A percentile compares a stretch with the other conserved stretches of the same genome.
Evolutionary conservation across 2,797 vertebrate species (phyloP).

Genomic region (Kryptolebias ocellatus): DNA sequence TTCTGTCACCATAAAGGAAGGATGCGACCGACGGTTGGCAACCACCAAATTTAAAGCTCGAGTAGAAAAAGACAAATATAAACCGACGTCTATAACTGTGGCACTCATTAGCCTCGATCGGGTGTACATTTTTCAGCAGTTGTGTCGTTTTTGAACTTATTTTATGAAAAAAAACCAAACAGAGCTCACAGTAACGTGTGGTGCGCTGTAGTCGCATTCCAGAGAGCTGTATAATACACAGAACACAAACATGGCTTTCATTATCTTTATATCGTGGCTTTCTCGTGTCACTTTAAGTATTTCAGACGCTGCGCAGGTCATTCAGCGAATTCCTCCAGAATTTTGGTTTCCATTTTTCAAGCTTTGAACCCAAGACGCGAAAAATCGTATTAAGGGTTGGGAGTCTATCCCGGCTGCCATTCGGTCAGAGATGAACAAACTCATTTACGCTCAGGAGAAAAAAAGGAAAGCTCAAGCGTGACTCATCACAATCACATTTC

Average conservation of each 20-base stretch:
- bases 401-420: background rate
- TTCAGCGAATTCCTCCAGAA: constrained; percentile 18
- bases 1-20: no score
- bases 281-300: constrained; percentile 28
- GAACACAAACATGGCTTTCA: constrained; percentile 55
- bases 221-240: constrained; percentile 44
- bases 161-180: background rate
- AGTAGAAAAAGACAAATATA: background rate
- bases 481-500: constrained; percentile 5
- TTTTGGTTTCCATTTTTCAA: background rate
- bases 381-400: background rate
- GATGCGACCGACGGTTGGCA: no score
- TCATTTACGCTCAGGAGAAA: background rate
- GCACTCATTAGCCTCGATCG: background rate
- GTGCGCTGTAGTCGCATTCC: constrained; percentile 56
- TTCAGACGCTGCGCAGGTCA: constrained; percentile 40
- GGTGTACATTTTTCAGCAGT: background rate
- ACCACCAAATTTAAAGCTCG: no score
- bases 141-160: background rate
- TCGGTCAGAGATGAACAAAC: background rate
- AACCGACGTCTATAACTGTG: no score
- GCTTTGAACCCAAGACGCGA: background rate
- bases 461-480: background rate
- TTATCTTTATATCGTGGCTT: constrained; percentile 46
- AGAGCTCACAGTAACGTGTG: background rate